Percentiles rank a stretch among this genome's conserved stretches.
Evolutionary conservation across 2,797 vertebrate genomes (phyloP).

Genomic region (Sebastes elongatus): DNA sequence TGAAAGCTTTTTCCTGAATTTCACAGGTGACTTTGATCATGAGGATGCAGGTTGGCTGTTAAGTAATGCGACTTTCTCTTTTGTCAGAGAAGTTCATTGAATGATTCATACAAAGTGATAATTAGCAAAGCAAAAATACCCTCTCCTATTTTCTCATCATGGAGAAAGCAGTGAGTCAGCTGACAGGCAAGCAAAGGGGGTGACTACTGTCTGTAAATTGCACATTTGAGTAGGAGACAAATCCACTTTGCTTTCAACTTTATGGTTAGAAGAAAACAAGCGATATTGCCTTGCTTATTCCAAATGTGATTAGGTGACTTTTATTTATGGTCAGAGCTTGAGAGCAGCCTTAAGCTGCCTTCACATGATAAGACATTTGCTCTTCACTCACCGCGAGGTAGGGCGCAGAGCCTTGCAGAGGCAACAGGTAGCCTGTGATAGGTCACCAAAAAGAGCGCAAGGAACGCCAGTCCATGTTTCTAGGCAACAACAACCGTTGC

Average conservation of each 20-base stretch:
- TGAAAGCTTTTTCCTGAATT: not conserved
- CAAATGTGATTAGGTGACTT: not conserved
- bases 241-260: not conserved
- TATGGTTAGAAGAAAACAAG: not conserved
- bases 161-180: not conserved
- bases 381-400: too few species aligned
- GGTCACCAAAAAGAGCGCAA: too few species aligned
- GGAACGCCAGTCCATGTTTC: too few species aligned
- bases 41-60: not conserved
- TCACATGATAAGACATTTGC: too few species aligned
- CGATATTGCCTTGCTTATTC: not conserved
- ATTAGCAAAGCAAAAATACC: constrained; percentile 39
- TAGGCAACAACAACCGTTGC: too few species aligned
- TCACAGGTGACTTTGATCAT: constrained; percentile 15
- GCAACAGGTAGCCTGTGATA: too few species aligned
- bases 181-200: not conserved
- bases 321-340: not conserved
- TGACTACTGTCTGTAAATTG: not conserved
- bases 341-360: not conserved
- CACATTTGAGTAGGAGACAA: not conserved
- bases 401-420: too few species aligned
- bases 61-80: not conserved
- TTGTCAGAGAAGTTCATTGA: constrained; percentile 9
- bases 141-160: constrained; percentile 7
- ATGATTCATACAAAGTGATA: constrained; percentile 19